A percentile compares a stretch with the other conserved stretches of the same genome.
Evolutionary conservation across 1,140 invertebrate genomes (phyloP).

Genomic region (Cherax quadricarinatus): DNA sequence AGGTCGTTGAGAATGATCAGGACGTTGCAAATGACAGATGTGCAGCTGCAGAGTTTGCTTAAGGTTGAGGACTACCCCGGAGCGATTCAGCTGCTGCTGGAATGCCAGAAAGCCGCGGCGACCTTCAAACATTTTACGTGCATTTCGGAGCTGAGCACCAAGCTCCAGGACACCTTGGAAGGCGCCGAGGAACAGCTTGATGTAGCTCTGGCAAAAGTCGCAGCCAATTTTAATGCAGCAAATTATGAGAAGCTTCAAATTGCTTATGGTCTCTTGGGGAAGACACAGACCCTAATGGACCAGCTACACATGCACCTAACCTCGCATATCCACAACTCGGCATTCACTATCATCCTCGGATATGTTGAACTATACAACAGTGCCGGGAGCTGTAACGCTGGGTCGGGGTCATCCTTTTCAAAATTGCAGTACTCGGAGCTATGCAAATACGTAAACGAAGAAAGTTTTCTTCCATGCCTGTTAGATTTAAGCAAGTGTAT

Average conservation of each 20-base stretch:
- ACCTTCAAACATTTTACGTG: conserved; percentile 90
- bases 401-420: conserved; percentile 61
- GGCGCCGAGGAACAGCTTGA: conserved; percentile 95
- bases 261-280: conserved; percentile 90
- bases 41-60: conserved; percentile 87
- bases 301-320: conserved; percentile 97
- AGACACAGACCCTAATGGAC: conserved; percentile 94
- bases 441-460: conserved; percentile 77
- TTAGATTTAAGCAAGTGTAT: conserved; percentile 71
- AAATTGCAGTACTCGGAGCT: conserved; percentile 76
- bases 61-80: conserved; percentile 91
- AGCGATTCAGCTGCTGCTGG: conserved; percentile 90
- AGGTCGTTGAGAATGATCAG: conserved; percentile 73
- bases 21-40: conserved; percentile 83
- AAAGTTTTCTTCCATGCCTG: conserved; percentile 77
- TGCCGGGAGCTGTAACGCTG: conserved; percentile 23
- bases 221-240: conserved; percentile 74
- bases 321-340: conserved; percentile 93
- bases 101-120: conserved; percentile 90
- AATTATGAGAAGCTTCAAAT: conserved; percentile 73
- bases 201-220: conserved; percentile 87
- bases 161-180: conserved; percentile 93
- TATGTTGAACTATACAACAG: conserved; percentile 81
- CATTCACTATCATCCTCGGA: conserved; percentile 86
- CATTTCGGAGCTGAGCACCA: conserved; percentile 88